phyloP scores from a whole-genome alignment of 2,888 invertebrate genomes.

The Petrolisthes cinctipes region DNA sequence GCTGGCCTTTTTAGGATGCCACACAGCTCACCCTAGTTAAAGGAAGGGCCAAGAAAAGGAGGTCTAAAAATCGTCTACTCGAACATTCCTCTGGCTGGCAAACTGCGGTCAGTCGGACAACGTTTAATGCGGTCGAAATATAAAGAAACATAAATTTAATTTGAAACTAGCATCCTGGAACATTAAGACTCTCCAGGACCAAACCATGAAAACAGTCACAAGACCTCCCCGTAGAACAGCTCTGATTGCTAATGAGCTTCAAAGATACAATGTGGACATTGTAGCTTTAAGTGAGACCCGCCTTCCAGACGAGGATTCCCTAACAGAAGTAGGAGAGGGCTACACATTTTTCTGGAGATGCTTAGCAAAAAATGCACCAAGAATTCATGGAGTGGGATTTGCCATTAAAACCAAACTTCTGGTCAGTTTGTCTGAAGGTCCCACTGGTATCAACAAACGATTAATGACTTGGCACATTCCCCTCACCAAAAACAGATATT shows the following conservation, averaged over 20 bases:
- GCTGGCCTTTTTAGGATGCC: too few relatives aligned
- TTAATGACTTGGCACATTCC: conserved; percentile 20
- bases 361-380: conserved; percentile 17
- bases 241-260: too few relatives aligned
- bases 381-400: conserved; percentile 21
- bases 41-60: background rate
- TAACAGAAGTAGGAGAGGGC: too few relatives aligned
- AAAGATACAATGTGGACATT: too few relatives aligned
- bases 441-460: conserved; percentile 24
- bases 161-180: conserved; percentile 24
- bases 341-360: too few relatives aligned
- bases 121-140: conserved; percentile 13
- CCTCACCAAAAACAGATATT: conserved; percentile 17
- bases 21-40: too few relatives aligned
- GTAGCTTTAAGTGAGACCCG: too few relatives aligned
- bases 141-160: conserved; percentile 20
- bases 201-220: conserved; percentile 10
- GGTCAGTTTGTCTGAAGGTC: conserved; percentile 23
- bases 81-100: conserved; percentile 10
- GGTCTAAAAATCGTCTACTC: conserved; percentile 17
- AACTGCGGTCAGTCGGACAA: conserved; percentile 22
- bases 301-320: too few relatives aligned
- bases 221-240: too few relatives aligned
- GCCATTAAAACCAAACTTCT: conserved; percentile 17
- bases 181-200: conserved; percentile 13